Conservation (phyloP, 1,140 invertebrate genomes). For the Prorops nasuta region DNA sequence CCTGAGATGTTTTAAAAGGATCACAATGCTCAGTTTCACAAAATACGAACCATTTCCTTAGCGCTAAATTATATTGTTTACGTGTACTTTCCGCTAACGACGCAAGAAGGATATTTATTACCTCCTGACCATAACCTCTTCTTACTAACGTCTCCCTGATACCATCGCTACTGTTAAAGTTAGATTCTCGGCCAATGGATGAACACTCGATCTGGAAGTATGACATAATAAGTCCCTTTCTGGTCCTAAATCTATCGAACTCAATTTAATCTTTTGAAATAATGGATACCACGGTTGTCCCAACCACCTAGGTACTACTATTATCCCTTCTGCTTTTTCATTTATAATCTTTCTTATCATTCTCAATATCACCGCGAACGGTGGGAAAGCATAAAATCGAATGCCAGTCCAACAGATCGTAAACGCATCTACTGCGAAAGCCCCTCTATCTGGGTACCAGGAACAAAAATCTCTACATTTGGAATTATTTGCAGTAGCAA, state of each 20-base stretch:
- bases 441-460: constrained; percentile 23
- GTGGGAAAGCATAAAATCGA: constrained; percentile 31
- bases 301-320: neutral
- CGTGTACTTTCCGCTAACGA: neutral
- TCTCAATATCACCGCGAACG: constrained; percentile 22
- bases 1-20: neutral
- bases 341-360: constrained; percentile 15
- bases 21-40: neutral
- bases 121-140: neutral
- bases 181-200: neutral
- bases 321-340: constrained; percentile 9
- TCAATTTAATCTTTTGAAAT: neutral
- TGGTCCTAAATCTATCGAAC: neutral
- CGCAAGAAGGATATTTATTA: neutral
- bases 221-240: neutral
- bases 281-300: neutral
- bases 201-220: neutral
- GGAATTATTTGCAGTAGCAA: constrained; percentile 22
- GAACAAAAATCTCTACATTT: constrained; percentile 24
- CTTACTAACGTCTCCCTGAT: neutral
- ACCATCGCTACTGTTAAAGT: neutral
- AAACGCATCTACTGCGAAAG: constrained; percentile 24
- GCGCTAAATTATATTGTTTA: neutral
- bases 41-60: neutral
- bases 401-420: constrained; percentile 21